A percentile compares a stretch with the other conserved stretches of the same genome.
These are phyloP conservation scores for Oxystoma pomonae DNA, from an alignment of 2,888 invertebrate species.

Conservation along the genomic window DNA sequence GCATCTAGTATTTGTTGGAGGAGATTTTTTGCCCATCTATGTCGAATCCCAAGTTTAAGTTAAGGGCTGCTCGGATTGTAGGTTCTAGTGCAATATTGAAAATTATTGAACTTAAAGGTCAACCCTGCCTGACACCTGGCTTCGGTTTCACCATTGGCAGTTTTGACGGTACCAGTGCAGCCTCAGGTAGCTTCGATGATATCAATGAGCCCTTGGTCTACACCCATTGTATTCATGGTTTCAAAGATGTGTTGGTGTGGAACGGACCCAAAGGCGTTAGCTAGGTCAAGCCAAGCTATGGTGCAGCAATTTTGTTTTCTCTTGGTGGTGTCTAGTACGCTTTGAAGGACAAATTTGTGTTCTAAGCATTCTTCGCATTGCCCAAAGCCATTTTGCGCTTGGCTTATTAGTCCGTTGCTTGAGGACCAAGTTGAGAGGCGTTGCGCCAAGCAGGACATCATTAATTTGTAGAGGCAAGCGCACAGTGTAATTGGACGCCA, in stretches of 20 bases:
- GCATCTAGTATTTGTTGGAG: slow-evolving; percentile 19
- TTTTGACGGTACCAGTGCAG: slow-evolving; percentile 2
- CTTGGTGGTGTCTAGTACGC: slow-evolving; percentile 28
- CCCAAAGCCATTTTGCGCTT: too few relatives aligned
- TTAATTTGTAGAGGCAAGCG: too few relatives aligned
- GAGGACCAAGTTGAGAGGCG: too few relatives aligned
- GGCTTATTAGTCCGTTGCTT: too few relatives aligned
- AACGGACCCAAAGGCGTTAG: slow-evolving; percentile 42
- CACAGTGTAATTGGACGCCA: too few relatives aligned
- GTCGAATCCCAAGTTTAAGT: neutral
- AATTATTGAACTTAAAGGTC: slow-evolving; percentile 36
- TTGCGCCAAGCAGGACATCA: too few relatives aligned
- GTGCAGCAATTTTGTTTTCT: slow-evolving; percentile 17
- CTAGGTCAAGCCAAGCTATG: slow-evolving; percentile 41
- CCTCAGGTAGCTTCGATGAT: slow-evolving; percentile 20
- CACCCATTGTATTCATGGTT: slow-evolving; percentile 5
- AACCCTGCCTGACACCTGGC: slow-evolving; percentile 39
- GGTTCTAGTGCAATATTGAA: slow-evolving; percentile 36
- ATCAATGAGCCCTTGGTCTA: neutral
- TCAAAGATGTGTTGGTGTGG: slow-evolving; percentile 33
- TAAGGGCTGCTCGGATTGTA: slow-evolving; percentile 11
- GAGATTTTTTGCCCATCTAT: too few relatives aligned
- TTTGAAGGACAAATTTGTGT: too few relatives aligned
- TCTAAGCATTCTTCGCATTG: too few relatives aligned
- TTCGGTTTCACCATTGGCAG: slow-evolving; percentile 11